These are phyloP conservation scores for Spea hammondii DNA, from an alignment of 2,797 vertebrate species.

Conservation along the genomic window DNA sequence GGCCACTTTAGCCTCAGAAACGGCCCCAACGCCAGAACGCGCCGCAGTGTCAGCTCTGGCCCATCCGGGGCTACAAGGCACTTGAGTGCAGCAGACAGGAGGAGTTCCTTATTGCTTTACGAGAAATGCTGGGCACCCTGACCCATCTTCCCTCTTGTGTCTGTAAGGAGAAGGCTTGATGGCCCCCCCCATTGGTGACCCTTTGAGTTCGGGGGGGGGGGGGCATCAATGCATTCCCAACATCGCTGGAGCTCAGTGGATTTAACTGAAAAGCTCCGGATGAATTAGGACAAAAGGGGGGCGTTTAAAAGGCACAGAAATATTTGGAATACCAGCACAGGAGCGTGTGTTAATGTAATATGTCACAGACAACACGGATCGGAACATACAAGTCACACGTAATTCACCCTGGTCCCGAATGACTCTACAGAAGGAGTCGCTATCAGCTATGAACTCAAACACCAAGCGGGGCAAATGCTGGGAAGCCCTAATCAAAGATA, in stretches of 20 bases:
- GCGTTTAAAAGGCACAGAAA: constrained; percentile 36
- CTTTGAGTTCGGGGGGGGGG: no score
- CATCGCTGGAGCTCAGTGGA: no score
- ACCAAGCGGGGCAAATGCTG: background rate
- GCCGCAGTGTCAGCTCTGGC: no score
- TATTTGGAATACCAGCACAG: background rate
- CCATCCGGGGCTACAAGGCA: constrained; percentile 20
- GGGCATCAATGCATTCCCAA: no score
- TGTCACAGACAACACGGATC: background rate
- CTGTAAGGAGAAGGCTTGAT: no score
- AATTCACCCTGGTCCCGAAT: background rate
- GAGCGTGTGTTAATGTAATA: background rate
- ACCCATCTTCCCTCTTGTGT: background rate
- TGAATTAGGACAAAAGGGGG: no score
- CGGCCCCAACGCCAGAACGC: background rate
- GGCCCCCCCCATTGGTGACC: no score
- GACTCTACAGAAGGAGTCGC: background rate
- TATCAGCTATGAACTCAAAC: background rate
- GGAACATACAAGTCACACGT: background rate
- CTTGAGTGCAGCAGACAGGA: background rate
- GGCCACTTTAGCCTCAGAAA: no score
- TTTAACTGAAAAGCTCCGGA: no score
- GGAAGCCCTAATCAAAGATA: background rate
- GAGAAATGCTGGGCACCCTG: background rate
- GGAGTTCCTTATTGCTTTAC: constrained; percentile 13